Percentiles rank a stretch among this genome's conserved stretches.
Evolutionary conservation across 2,888 invertebrate genomes (phyloP).

Genomic region (Campoplex nolae): DNA sequence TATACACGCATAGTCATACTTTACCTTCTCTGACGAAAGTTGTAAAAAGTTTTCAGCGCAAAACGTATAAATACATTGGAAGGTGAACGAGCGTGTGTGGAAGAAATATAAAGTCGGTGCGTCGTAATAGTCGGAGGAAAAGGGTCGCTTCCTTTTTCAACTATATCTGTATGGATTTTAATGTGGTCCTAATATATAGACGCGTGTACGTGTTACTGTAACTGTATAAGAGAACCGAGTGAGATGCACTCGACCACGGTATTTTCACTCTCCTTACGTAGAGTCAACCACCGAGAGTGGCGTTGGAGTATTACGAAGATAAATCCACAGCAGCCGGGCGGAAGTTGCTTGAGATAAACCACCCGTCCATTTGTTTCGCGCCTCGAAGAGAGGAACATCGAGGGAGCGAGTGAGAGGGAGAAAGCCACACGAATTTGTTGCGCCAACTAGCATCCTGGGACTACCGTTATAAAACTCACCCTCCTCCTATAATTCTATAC

Average conservation of each 20-base stretch:
- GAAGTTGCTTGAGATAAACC: conserved; percentile 66
- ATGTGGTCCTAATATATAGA: conserved; percentile 28
- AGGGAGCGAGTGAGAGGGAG: background rate
- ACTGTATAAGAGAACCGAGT: conserved; percentile 4
- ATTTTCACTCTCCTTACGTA: conserved; percentile 59
- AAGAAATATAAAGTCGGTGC: conserved; percentile 68
- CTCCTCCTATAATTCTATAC: conserved; percentile 28
- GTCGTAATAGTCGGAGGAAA: conserved; percentile 28
- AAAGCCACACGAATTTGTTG: conserved; percentile 55
- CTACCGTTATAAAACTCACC: conserved; percentile 28
- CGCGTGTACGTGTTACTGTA: conserved; percentile 3
- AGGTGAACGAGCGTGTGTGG: conserved; percentile 54
- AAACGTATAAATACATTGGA: conserved; percentile 71
- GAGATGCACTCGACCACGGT: conserved; percentile 56
- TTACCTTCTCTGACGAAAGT: conserved; percentile 55
- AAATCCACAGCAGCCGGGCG: conserved; percentile 61
- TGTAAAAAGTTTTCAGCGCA: conserved; percentile 54
- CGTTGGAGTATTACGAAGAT: conserved; percentile 67
- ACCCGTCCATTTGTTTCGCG: conserved; percentile 66
- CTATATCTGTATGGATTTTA: conserved; percentile 32
- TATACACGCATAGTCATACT: conserved; percentile 29
- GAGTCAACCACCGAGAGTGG: conserved; percentile 57
- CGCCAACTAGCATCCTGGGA: conserved; percentile 35
- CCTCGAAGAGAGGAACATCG: conserved; percentile 17
- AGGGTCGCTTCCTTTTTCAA: background rate